phyloP scores from a whole-genome alignment of 2,888 invertebrate species.

The Sipha maydis region DNA sequence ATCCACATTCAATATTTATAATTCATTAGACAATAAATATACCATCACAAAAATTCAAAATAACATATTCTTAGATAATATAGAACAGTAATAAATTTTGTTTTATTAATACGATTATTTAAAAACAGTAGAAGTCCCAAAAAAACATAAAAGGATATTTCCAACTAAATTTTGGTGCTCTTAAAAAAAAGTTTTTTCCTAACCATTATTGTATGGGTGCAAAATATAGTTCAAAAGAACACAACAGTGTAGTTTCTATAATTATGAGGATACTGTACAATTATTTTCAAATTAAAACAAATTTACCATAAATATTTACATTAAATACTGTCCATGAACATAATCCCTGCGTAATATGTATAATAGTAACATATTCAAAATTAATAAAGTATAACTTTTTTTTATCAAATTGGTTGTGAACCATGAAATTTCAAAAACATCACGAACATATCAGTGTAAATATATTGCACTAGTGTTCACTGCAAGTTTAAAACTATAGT shows the following conservation, averaged over 20 bases:
- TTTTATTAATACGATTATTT: neutral
- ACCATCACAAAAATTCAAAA: neutral
- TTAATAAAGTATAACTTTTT: constrained; percentile 5
- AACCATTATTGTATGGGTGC: neutral
- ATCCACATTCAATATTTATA: neutral
- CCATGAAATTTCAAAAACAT: constrained; percentile 21
- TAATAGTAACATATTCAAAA: neutral
- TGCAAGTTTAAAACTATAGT: constrained; percentile 7
- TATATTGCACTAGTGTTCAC: constrained; percentile 25
- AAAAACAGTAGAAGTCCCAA: constrained; percentile 34
- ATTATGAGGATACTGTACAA: neutral
- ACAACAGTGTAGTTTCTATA: neutral
- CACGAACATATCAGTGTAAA: constrained; percentile 11
- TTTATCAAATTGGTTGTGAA: neutral
- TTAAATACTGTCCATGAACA: neutral
- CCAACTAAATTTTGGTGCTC: neutral
- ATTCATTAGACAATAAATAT: neutral
- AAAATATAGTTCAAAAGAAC: neutral
- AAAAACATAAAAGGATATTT: constrained; percentile 46
- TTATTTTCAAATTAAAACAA: neutral
- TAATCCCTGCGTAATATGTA: constrained; percentile 33
- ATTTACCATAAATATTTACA: constrained; percentile 30
- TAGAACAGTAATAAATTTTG: neutral
- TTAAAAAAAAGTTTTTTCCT: neutral
- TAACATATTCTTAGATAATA: neutral